A percentile compares a stretch with the other conserved stretches of the same genome.
Evolutionary conservation across 2,888 invertebrate genomes (phyloP).

Genomic region (Pegoplata infirma): DNA sequence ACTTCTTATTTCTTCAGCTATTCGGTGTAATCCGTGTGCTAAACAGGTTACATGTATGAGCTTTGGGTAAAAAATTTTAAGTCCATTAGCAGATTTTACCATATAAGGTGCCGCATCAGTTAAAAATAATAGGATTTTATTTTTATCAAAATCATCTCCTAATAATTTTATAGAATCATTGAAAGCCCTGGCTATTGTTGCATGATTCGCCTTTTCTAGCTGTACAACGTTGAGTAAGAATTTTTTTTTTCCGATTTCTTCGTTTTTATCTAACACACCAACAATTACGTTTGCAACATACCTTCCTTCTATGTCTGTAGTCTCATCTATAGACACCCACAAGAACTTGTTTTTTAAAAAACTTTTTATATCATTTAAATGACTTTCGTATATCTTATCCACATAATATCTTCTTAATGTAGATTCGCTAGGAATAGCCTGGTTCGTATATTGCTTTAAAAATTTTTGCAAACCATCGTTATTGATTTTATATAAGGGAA

Average conservation of each 20-base stretch:
- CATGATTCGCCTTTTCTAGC: no score
- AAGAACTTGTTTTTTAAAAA: background rate
- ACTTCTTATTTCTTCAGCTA: background rate
- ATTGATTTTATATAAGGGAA: background rate
- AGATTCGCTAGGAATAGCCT: background rate
- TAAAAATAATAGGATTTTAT: constrained; percentile 14
- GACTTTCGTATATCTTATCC: background rate
- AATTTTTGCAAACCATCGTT: background rate
- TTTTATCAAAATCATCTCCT: constrained; percentile 26
- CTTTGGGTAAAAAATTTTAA: constrained; percentile 7
- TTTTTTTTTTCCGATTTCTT: no score
- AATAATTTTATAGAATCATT: constrained; percentile 4
- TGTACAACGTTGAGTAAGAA: no score
- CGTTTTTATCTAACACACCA: no score
- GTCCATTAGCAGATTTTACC: constrained; percentile 18
- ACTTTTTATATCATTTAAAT: background rate
- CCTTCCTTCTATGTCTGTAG: no score
- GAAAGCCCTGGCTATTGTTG: background rate
- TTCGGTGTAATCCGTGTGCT: no score
- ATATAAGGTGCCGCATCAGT: constrained; percentile 32
- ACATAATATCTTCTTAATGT: background rate
- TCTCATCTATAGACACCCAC: no score
- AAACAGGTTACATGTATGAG: background rate
- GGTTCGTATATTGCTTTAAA: background rate
- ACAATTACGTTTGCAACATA: no score